Evolutionary conservation across 2,113 vertebrate species (phyloP).

Genomic region (Machaerirhynchus nigripectus): DNA sequence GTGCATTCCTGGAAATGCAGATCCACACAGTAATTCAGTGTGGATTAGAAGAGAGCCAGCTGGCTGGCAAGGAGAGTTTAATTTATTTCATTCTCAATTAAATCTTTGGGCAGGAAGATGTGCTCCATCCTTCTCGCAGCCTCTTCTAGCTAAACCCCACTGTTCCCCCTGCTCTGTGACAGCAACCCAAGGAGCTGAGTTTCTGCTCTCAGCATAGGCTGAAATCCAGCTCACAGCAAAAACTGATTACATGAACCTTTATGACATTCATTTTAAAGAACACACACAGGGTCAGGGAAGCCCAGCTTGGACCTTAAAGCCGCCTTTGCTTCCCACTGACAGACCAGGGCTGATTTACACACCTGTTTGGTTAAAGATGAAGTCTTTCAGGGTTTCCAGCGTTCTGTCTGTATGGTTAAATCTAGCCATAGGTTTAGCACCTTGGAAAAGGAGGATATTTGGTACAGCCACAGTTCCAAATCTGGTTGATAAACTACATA

Average conservation of each 20-base stretch:
- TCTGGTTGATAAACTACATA: conserved; percentile 90
- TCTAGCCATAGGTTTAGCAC: conserved; percentile 95
- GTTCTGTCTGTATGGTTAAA: conserved; percentile 97
- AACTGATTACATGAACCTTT: background rate
- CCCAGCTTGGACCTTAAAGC: background rate
- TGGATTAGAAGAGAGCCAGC: background rate
- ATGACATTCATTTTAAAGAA: background rate
- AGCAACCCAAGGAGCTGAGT: background rate
- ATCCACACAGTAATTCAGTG: background rate
- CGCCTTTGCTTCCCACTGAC: background rate
- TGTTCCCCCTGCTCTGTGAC: background rate
- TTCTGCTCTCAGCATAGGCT: background rate
- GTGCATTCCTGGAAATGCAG: background rate
- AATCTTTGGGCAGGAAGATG: background rate
- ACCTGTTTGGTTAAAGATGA: conserved; percentile 97
- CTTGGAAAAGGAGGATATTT: conserved; percentile 97
- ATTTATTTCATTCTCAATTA: background rate
- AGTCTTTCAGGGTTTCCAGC: conserved; percentile 85
- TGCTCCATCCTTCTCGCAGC: background rate
- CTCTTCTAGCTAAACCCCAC: background rate
- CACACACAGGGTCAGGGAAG: background rate
- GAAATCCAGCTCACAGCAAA: background rate
- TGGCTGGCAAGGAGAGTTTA: background rate
- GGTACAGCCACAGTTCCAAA: conserved; percentile 98
- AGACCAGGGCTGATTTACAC: background rate